Evolutionary conservation across 2,113 vertebrate species (phyloP).

Genomic region (Dasyurus viverrinus): DNA sequence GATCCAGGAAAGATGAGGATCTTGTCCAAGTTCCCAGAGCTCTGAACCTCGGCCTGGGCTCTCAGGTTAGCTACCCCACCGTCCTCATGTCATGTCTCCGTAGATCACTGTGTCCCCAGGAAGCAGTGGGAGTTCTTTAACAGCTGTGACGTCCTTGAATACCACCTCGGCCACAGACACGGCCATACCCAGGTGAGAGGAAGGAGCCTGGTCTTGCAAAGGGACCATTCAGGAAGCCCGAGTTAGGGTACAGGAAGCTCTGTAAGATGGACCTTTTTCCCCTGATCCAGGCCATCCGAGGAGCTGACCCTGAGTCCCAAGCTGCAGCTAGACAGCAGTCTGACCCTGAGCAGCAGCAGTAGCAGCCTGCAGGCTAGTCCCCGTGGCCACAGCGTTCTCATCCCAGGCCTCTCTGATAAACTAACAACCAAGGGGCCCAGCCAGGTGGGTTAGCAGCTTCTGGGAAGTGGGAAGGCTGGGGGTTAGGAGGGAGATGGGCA

Average conservation of each 20-base stretch:
- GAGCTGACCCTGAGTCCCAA: slow-evolving; percentile 93
- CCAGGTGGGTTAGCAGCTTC: slow-evolving; percentile 83
- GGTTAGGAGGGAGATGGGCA: not conserved
- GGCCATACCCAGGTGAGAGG: slow-evolving; percentile 87
- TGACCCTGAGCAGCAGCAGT: slow-evolving; percentile 83
- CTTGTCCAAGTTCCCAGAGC: not conserved
- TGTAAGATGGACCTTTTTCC: not conserved
- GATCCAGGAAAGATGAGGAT: not conserved
- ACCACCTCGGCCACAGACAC: slow-evolving; percentile 88
- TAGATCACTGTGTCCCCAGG: slow-evolving; percentile 93
- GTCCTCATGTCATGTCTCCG: slow-evolving; percentile 32
- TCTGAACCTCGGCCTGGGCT: not conserved
- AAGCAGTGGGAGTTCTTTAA: slow-evolving; percentile 91
- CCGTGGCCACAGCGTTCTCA: slow-evolving; percentile 86
- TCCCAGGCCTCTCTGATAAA: slow-evolving; percentile 91
- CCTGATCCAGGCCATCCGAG: slow-evolving; percentile 86
- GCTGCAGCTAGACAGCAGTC: slow-evolving; percentile 87
- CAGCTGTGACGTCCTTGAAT: slow-evolving; percentile 92
- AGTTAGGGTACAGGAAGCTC: slow-evolving; percentile 7
- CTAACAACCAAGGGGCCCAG: slow-evolving; percentile 85
- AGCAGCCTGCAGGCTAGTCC: slow-evolving; percentile 88
- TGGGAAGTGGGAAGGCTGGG: slow-evolving; percentile 11
- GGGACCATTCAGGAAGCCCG: not conserved
- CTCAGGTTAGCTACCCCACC: not conserved
- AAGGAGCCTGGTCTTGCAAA: not conserved